These are phyloP conservation scores for Euura lappo DNA, from an alignment of 1,140 invertebrate species.

Conservation along the genomic window DNA sequence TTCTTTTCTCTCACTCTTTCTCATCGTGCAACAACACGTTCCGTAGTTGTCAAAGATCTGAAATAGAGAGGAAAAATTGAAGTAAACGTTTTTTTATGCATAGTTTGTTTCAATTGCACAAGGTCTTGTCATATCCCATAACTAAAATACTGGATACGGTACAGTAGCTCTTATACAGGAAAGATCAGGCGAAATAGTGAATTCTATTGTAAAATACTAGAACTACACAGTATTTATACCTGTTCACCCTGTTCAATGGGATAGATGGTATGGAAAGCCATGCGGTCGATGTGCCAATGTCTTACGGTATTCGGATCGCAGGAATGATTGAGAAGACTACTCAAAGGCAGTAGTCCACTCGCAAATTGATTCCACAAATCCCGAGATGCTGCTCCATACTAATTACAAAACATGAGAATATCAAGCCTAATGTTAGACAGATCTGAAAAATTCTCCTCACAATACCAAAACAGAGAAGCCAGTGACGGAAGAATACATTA, in stretches of 20 bases:
- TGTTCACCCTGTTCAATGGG: slow-evolving; percentile 66
- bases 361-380: slow-evolving; percentile 45
- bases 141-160: not conserved
- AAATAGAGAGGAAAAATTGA: not conserved
- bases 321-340: slow-evolving; percentile 87
- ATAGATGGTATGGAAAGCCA: slow-evolving; percentile 65
- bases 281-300: slow-evolving; percentile 61
- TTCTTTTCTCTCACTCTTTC: not conserved
- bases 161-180: not conserved
- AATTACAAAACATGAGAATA: slow-evolving; percentile 40
- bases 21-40: not conserved
- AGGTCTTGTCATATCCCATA: too few relatives aligned
- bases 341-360: slow-evolving; percentile 74
- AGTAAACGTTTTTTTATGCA: not conserved
- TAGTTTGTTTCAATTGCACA: not conserved
- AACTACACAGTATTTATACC: not conserved
- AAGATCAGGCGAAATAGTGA: not conserved
- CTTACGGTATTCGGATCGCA: slow-evolving; percentile 86
- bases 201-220: not conserved
- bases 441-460: slow-evolving; percentile 28
- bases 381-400: slow-evolving; percentile 27
- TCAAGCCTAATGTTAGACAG: slow-evolving; percentile 30
- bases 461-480: not conserved
- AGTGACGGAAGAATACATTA: not conserved
- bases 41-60: not conserved